phyloP scores from a whole-genome alignment of 1,140 invertebrate genomes.

The Ptiloglossa arizonensis region DNA sequence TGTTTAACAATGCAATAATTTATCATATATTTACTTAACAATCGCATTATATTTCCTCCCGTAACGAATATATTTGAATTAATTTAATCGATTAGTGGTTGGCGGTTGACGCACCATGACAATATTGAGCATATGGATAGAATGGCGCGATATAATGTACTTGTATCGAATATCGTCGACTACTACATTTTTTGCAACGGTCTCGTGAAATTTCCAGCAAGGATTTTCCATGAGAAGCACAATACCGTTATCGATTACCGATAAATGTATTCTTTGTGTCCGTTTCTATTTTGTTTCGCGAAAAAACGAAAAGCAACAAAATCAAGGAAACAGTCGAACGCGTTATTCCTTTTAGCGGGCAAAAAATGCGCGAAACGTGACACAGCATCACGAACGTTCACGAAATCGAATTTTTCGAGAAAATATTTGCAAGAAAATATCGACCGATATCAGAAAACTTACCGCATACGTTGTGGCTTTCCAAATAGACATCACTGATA shows the following conservation, averaged over 20 bases:
- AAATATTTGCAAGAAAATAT: too few species aligned
- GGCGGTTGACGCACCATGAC: not conserved
- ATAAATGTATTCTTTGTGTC: not conserved
- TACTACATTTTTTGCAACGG: not conserved
- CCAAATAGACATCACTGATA: not conserved
- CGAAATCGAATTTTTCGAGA: not conserved
- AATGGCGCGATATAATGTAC: not conserved
- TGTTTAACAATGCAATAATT: not conserved
- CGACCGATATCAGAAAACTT: not conserved
- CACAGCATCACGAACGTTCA: not conserved
- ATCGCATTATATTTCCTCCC: not conserved
- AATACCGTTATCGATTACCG: conserved; percentile 33
- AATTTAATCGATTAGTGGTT: not conserved
- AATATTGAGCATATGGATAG: not conserved
- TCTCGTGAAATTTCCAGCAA: too few species aligned
- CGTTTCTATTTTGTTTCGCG: not conserved
- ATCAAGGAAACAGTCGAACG: not conserved
- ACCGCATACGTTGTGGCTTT: not conserved
- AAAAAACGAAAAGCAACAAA: not conserved
- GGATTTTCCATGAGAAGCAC: not conserved
- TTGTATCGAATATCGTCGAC: not conserved
- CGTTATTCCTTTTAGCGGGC: not conserved
- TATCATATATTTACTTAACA: not conserved
- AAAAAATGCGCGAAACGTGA: not conserved
- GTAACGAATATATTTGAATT: not conserved